Percentiles rank a stretch among this genome's conserved stretches.
Conservation (phyloP, 2,113 vertebrate genomes). For the Natator depressus region DNA sequence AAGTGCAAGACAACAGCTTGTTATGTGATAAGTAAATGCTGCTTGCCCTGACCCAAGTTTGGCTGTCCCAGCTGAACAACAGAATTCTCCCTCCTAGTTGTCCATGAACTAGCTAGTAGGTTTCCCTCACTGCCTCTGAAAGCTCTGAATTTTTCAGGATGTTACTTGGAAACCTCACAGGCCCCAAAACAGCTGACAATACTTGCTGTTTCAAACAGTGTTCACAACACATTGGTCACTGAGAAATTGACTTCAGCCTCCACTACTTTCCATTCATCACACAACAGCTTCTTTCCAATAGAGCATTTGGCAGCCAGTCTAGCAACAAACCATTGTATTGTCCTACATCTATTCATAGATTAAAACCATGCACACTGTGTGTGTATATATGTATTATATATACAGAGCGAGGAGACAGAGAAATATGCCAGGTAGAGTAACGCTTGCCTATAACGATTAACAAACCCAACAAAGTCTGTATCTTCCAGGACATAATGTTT, state of each 20-base stretch:
- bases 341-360: background rate
- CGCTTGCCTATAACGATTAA: background rate
- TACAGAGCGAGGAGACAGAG: background rate
- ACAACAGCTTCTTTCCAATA: background rate
- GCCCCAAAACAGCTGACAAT: accelerated
- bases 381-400: background rate
- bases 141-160: background rate
- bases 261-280: accelerated
- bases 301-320: background rate
- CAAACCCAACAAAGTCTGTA: accelerated
- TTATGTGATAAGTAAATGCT: background rate
- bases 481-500: accelerated
- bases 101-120: background rate
- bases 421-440: background rate
- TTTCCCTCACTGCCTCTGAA: background rate
- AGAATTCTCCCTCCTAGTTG: background rate
- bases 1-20: accelerated
- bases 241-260: background rate
- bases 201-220: accelerated
- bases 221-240: background rate
- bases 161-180: background rate
- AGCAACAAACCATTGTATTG: accelerated
- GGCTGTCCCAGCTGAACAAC: background rate
- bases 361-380: accelerated
- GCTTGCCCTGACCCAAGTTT: accelerated